These are phyloP conservation scores for Puntigrus tetrazona DNA, from an alignment of 2,113 vertebrate species.

Conservation along the genomic window DNA sequence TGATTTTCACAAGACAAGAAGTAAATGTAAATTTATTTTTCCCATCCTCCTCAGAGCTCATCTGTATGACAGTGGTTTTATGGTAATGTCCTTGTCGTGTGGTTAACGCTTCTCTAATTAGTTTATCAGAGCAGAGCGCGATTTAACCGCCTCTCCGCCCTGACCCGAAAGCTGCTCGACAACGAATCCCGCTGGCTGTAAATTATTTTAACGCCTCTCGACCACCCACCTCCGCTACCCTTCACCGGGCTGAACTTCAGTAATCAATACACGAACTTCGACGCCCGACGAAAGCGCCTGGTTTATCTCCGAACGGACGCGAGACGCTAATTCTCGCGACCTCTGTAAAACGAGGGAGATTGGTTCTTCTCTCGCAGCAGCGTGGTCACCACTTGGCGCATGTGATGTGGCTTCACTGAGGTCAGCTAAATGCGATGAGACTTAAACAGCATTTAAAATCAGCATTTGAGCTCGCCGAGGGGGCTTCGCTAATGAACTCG, in stretches of 20 bases:
- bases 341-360: not conserved
- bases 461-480: too few relatives aligned
- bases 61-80: not conserved
- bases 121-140: not conserved
- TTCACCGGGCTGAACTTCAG: constrained; percentile 17
- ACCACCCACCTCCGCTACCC: not conserved
- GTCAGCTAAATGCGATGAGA: not conserved
- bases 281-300: not conserved
- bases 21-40: not conserved
- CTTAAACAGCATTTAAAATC: not conserved
- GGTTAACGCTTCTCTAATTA: not conserved
- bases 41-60: not conserved
- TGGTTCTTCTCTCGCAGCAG: not conserved
- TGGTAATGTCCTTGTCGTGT: not conserved
- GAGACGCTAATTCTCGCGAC: not conserved
- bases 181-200: not conserved
- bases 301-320: not conserved
- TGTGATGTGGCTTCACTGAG: not conserved
- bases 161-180: constrained; percentile 15
- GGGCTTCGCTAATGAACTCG: too few relatives aligned
- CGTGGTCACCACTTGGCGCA: not conserved
- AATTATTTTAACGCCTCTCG: constrained; percentile 25
- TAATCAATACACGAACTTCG: not conserved
- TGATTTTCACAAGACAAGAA: not conserved
- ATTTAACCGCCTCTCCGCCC: not conserved